These are phyloP conservation scores for Drosophila asahinai DNA, from an alignment of 1,140 invertebrate species.

Conservation along the genomic window DNA sequence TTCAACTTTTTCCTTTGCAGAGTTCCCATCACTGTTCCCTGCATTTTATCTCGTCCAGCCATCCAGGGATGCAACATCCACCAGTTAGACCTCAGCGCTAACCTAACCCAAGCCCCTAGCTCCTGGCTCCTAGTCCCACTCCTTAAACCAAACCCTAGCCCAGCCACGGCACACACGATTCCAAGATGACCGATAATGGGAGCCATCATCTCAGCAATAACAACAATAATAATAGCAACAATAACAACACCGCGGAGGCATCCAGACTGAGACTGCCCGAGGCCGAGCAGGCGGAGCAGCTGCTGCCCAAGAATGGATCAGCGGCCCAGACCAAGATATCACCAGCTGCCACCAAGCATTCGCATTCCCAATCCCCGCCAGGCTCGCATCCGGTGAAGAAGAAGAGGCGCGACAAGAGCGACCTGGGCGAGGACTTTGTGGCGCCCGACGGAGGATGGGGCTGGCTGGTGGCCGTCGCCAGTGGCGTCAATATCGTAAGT, in stretches of 20 bases:
- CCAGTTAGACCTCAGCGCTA: conserved; percentile 8
- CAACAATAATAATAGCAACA: conserved; percentile 46
- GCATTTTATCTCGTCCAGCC: background rate
- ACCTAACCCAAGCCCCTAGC: conserved; percentile 1
- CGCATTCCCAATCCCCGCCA: conserved; percentile 6
- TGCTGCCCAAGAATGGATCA: conserved; percentile 46
- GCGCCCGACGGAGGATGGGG: conserved; percentile 84
- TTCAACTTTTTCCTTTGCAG: conserved; percentile 11
- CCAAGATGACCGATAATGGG: conserved; percentile 72
- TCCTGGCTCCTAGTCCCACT: background rate
- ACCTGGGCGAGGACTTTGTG: conserved; percentile 82
- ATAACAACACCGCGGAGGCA: conserved; percentile 29
- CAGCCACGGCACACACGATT: conserved; percentile 1
- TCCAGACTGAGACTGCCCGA: conserved; percentile 53
- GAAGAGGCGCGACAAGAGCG: conserved; percentile 79
- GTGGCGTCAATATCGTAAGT: conserved; percentile 79
- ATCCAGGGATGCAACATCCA: conserved; percentile 58
- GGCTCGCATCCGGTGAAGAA: conserved; percentile 57
- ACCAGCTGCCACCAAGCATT: background rate
- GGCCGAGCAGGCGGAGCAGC: conserved; percentile 35
- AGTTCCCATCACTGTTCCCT: background rate
- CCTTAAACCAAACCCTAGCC: background rate
- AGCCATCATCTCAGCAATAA: conserved; percentile 16
- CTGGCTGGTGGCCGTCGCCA: conserved; percentile 82
- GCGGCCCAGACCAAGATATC: conserved; percentile 11